These are phyloP conservation scores for Lineus longissimus DNA, from an alignment of 1,140 invertebrate genomes.

Conservation along the genomic window DNA sequence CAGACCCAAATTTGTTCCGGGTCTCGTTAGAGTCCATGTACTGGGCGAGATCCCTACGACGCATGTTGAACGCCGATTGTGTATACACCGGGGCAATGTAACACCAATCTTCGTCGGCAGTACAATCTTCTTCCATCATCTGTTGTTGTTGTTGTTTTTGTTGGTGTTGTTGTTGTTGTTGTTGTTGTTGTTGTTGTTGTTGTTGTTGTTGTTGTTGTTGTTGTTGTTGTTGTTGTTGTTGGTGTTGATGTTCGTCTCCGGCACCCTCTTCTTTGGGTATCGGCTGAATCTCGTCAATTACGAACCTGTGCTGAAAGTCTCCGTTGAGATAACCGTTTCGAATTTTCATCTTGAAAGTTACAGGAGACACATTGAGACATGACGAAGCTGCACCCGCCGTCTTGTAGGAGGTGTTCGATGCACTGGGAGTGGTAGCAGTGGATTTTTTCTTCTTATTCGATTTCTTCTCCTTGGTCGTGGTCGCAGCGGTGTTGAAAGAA, in stretches of 20 bases:
- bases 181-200: too few species aligned
- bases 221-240: too few species aligned
- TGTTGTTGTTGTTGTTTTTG: not conserved
- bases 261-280: too few species aligned
- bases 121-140: not conserved
- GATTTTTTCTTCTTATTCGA: not conserved
- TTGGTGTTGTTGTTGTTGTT: too few species aligned
- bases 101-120: not conserved
- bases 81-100: not conserved
- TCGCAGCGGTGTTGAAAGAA: not conserved
- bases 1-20: not conserved
- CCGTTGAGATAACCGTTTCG: not conserved
- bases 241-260: too few species aligned
- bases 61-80: not conserved
- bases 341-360: not conserved
- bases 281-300: too few species aligned
- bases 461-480: not conserved
- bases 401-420: not conserved
- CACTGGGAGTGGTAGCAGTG: not conserved
- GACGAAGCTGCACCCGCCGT: too few species aligned
- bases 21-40: not conserved
- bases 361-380: not conserved
- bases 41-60: not conserved
- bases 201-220: too few species aligned
- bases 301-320: not conserved